phyloP scores from a whole-genome alignment of 2,797 vertebrate genomes.

The Allobates femoralis region DNA sequence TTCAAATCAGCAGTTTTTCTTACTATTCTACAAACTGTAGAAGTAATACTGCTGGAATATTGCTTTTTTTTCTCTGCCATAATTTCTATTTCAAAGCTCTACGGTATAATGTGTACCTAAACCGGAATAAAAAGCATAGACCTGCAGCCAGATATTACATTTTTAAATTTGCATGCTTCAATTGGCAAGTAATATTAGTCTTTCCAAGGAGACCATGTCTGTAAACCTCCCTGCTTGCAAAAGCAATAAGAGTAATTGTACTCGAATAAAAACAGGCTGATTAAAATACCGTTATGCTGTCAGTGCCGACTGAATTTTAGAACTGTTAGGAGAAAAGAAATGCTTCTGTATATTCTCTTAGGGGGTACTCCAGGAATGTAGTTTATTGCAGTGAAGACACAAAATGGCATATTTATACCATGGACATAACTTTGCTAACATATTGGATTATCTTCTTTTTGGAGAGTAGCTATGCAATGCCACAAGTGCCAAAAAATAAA shows the following conservation, averaged over 20 bases:
- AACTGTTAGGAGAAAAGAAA: slow-evolving; percentile 24
- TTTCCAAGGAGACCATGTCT: slow-evolving; percentile 69
- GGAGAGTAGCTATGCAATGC: no score
- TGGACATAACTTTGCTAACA: background rate
- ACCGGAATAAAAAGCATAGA: slow-evolving; percentile 77
- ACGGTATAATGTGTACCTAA: slow-evolving; percentile 70
- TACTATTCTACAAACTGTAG: slow-evolving; percentile 40
- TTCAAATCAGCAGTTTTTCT: slow-evolving; percentile 14
- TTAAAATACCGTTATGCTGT: slow-evolving; percentile 70
- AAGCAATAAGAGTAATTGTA: slow-evolving; percentile 72
- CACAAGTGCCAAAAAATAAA: no score
- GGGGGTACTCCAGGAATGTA: background rate
- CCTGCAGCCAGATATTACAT: slow-evolving; percentile 74
- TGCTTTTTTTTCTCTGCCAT: slow-evolving; percentile 56
- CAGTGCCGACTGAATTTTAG: slow-evolving; percentile 44
- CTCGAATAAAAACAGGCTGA: slow-evolving; percentile 73
- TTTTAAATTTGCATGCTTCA: slow-evolving; percentile 73
- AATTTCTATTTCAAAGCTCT: slow-evolving; percentile 74
- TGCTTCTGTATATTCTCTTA: slow-evolving; percentile 2
- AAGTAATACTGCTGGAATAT: slow-evolving; percentile 29
- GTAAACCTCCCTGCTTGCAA: slow-evolving; percentile 70
- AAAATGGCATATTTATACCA: background rate
- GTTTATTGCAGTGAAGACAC: background rate
- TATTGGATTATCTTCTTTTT: background rate
- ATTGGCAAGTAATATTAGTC: slow-evolving; percentile 73